A percentile compares a stretch with the other conserved stretches of the same genome.
phyloP scores from a whole-genome alignment of 2,888 invertebrate species.

The Sceliomorpha sp. region DNA sequence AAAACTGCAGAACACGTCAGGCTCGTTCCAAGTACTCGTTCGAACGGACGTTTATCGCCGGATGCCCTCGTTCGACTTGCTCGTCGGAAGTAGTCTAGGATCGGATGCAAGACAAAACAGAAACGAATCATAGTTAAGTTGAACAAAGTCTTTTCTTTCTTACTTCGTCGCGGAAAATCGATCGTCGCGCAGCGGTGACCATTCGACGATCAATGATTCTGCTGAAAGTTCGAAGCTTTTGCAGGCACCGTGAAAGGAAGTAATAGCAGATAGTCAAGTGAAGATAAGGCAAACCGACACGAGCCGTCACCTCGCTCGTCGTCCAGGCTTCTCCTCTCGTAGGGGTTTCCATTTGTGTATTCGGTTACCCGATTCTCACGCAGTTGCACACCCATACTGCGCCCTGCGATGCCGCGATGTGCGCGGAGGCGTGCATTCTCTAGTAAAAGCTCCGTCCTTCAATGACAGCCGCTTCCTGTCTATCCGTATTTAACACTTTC shows the following conservation, averaged over 20 bases:
- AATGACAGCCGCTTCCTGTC: constrained; percentile 64
- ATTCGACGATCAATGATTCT: constrained; percentile 27
- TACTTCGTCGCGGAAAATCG: constrained; percentile 3
- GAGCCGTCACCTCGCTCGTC: constrained; percentile 67
- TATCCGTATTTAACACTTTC: constrained; percentile 27
- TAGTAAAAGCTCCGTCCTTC: constrained; percentile 61
- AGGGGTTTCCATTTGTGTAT: constrained; percentile 69
- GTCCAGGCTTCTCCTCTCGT: constrained; percentile 59
- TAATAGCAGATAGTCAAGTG: constrained; percentile 70
- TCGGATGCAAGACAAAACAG: constrained; percentile 3
- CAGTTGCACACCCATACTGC: constrained; percentile 62
- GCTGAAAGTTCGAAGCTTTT: constrained; percentile 48
- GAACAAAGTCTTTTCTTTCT: constrained; percentile 2
- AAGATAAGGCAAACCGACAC: constrained; percentile 71
- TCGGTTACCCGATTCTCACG: constrained; percentile 65
- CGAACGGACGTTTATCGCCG: constrained; percentile 8
- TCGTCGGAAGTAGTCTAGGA: background rate
- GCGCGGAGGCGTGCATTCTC: constrained; percentile 62
- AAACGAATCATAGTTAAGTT: background rate
- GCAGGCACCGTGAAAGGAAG: constrained; percentile 67
- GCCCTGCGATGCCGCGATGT: constrained; percentile 52
- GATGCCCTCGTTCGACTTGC: constrained; percentile 7
- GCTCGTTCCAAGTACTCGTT: no score
- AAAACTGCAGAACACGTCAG: no score
- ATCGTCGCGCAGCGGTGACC: constrained; percentile 6